Evolutionary conservation across 2,888 invertebrate species (phyloP).

Genomic region (Campoplex nolae): DNA sequence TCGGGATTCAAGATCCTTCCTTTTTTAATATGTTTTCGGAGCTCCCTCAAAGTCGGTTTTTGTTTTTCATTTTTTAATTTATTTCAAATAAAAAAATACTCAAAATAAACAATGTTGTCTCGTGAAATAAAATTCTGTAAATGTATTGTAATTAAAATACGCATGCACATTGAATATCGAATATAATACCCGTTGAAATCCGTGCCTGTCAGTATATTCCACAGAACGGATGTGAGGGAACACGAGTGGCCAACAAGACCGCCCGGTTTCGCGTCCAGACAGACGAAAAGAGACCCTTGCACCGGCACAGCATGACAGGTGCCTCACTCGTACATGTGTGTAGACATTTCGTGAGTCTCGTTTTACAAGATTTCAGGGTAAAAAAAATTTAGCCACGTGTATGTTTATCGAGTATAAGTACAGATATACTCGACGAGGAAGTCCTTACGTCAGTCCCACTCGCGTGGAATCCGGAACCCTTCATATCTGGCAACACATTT

Average conservation of each 20-base stretch:
- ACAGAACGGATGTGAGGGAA: constrained; percentile 80
- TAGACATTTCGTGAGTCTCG: constrained; percentile 56
- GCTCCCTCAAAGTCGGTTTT: too few relatives aligned
- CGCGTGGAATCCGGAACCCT: too few relatives aligned
- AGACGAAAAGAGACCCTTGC: constrained; percentile 19
- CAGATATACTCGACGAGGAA: too few relatives aligned
- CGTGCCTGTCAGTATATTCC: constrained; percentile 50
- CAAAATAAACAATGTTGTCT: too few relatives aligned
- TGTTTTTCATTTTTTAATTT: too few relatives aligned
- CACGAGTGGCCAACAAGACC: constrained; percentile 70
- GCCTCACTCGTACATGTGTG: constrained; percentile 52
- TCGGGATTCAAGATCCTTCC: too few relatives aligned
- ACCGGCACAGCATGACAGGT: constrained; percentile 51
- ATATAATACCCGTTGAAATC: constrained; percentile 69
- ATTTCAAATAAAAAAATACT: too few relatives aligned
- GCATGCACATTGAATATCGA: not conserved
- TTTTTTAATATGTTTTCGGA: too few relatives aligned
- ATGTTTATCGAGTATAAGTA: not conserved
- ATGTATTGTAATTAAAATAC: constrained; percentile 8
- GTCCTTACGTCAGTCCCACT: too few relatives aligned
- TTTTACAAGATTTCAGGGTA: constrained; percentile 55
- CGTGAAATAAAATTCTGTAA: not conserved
- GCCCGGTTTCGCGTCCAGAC: constrained; percentile 36
- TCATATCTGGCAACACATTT: too few relatives aligned
- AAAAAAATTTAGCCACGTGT: constrained; percentile 15